A percentile compares a stretch with the other conserved stretches of the same genome.
These are phyloP conservation scores for Trissolcus basalis DNA, from an alignment of 1,140 invertebrate genomes.

Conservation along the genomic window DNA sequence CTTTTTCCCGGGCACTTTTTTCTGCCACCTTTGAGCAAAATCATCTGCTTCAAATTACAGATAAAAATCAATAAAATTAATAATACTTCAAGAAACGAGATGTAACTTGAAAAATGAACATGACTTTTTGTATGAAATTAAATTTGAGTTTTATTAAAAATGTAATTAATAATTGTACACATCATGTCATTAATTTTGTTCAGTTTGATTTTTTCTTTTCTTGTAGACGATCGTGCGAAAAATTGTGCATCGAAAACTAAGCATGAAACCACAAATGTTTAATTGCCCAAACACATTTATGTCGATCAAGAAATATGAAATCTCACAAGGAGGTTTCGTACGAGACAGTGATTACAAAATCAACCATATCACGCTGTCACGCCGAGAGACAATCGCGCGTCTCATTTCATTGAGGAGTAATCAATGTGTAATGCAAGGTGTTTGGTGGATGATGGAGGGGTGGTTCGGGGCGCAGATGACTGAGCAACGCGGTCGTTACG, in stretches of 20 bases:
- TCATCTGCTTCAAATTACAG: too few species aligned
- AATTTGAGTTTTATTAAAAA: too few species aligned
- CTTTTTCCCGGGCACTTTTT: too few species aligned
- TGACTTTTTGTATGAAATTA: too few species aligned
- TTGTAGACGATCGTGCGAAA: too few species aligned
- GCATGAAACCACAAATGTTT: constrained; percentile 9
- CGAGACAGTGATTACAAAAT: constrained; percentile 42
- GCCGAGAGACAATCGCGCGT: constrained; percentile 24
- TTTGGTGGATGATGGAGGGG: constrained; percentile 59
- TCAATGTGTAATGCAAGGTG: constrained; percentile 44
- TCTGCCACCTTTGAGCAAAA: too few species aligned
- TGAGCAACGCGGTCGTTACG: constrained; percentile 64
- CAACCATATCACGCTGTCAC: constrained; percentile 24
- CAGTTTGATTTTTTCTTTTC: too few species aligned
- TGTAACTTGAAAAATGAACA: too few species aligned
- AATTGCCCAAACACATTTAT: constrained; percentile 7
- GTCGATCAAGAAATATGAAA: constrained; percentile 3
- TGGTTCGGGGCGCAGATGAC: constrained; percentile 62
- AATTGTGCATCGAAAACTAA: neutral
- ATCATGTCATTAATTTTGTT: too few species aligned
- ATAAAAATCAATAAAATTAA: too few species aligned
- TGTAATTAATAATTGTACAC: too few species aligned
- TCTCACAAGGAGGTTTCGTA: constrained; percentile 2
- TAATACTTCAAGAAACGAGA: too few species aligned
- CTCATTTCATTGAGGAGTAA: constrained; percentile 33